A percentile compares a stretch with the other conserved stretches of the same genome.
These are phyloP conservation scores for Macrotrachela quadricornifera DNA, from an alignment of 1,140 invertebrate genomes.

Conservation along the genomic window DNA sequence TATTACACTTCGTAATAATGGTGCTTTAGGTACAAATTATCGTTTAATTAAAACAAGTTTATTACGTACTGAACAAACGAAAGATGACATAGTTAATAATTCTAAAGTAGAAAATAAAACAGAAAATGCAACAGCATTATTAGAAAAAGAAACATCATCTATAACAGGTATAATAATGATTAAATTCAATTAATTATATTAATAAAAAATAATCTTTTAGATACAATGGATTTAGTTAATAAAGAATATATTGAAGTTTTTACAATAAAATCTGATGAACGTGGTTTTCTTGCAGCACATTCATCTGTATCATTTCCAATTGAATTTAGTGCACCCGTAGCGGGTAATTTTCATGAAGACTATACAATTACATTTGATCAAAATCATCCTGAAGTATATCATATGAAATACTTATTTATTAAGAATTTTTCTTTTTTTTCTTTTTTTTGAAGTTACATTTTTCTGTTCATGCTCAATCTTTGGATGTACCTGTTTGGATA, in stretches of 20 bases:
- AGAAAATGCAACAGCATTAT: too few relatives aligned
- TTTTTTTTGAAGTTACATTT: constrained; percentile 22
- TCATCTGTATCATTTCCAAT: not conserved
- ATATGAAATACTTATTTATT: not conserved
- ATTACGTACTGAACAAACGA: too few relatives aligned
- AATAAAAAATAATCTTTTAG: too few relatives aligned
- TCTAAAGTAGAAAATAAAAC: too few relatives aligned
- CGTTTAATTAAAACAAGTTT: not conserved
- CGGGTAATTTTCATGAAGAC: constrained; percentile 7
- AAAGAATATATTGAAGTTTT: too few relatives aligned
- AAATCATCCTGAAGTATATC: not conserved
- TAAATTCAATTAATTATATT: too few relatives aligned
- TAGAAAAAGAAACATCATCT: too few relatives aligned
- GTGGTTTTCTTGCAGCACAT: constrained; percentile 2
- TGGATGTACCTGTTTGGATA: constrained; percentile 31
- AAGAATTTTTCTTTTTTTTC: not conserved
- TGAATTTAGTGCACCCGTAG: not conserved
- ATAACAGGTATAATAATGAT: too few relatives aligned
- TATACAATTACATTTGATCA: constrained; percentile 2
- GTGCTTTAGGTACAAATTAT: constrained; percentile 27
- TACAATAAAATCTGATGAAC: not conserved
- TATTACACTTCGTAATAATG: constrained; percentile 24
- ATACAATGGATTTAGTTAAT: too few relatives aligned
- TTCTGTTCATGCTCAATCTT: constrained; percentile 18
- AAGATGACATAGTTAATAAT: too few relatives aligned